Evolutionary conservation across 2,888 invertebrate species (phyloP).

Genomic region (Melipona beecheii): DNA sequence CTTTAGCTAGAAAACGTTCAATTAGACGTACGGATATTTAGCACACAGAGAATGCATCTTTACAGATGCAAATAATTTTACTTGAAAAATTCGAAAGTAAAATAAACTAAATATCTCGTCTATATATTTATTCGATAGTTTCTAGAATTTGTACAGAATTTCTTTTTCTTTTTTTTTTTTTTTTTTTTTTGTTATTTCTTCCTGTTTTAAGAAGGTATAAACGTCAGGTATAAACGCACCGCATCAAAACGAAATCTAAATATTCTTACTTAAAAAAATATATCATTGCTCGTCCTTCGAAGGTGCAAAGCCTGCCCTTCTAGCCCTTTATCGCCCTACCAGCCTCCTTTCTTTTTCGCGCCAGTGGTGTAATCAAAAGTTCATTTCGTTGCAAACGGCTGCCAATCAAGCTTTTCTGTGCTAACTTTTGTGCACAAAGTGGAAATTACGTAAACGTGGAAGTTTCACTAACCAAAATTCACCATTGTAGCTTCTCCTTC

Average conservation of each 20-base stretch:
- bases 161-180: neutral
- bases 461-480: conserved; percentile 70
- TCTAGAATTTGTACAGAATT: neutral
- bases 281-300: conserved; percentile 45
- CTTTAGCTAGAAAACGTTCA: conserved; percentile 6
- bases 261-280: conserved; percentile 1
- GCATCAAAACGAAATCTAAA: conserved; percentile 28
- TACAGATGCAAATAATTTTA: neutral
- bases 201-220: conserved; percentile 9
- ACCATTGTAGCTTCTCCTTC: conserved; percentile 59
- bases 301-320: conserved; percentile 45
- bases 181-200: neutral
- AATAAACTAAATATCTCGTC: neutral
- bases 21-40: neutral
- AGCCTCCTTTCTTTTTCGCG: conserved; percentile 28
- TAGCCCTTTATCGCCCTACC: conserved; percentile 15
- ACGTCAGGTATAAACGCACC: conserved; percentile 12
- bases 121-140: neutral
- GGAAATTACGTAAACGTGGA: conserved; percentile 70
- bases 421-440: conserved; percentile 74
- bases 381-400: conserved; percentile 72
- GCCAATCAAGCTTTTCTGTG: conserved; percentile 73
- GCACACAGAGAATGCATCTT: no score
- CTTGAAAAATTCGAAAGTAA: neutral
- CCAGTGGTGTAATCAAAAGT: conserved; percentile 66